These are phyloP conservation scores for Harpagifer antarcticus DNA, from an alignment of 2,797 vertebrate genomes.

Conservation along the genomic window DNA sequence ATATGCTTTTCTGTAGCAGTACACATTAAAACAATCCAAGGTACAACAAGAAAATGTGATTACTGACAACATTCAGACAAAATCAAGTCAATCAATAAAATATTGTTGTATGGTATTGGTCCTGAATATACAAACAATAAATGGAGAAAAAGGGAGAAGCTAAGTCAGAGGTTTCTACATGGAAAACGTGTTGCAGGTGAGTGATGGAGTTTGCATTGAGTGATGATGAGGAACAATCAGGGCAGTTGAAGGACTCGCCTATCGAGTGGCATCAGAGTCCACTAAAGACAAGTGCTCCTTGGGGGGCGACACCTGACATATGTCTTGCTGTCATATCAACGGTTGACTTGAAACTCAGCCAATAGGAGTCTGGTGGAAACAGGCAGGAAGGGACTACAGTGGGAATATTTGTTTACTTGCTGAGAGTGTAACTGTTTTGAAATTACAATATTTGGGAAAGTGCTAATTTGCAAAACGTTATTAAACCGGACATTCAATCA, in stretches of 20 bases:
- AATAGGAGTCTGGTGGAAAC: constrained; percentile 23
- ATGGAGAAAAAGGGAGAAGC: background rate
- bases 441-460: background rate
- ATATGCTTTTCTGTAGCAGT: too few species aligned
- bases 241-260: constrained; percentile 12
- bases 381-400: constrained; percentile 2
- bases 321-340: constrained; percentile 37
- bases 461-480: constrained; percentile 18
- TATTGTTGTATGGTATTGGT: too few species aligned
- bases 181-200: constrained; percentile 9
- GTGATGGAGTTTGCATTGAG: constrained; percentile 28
- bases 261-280: constrained; percentile 36
- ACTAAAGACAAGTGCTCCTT: constrained; percentile 32
- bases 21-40: background rate
- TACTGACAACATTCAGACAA: too few species aligned
- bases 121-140: background rate
- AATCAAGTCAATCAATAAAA: too few species aligned
- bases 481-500: constrained; percentile 5
- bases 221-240: constrained; percentile 39
- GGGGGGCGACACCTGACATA: constrained; percentile 28
- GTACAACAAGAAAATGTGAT: background rate
- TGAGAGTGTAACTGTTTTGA: background rate
- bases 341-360: constrained; percentile 19
- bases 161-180: background rate
- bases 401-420: background rate